Percentiles rank a stretch among this genome's conserved stretches.
Evolutionary conservation across 1,140 invertebrate species (phyloP).

Genomic region (Drosophila suzukii): DNA sequence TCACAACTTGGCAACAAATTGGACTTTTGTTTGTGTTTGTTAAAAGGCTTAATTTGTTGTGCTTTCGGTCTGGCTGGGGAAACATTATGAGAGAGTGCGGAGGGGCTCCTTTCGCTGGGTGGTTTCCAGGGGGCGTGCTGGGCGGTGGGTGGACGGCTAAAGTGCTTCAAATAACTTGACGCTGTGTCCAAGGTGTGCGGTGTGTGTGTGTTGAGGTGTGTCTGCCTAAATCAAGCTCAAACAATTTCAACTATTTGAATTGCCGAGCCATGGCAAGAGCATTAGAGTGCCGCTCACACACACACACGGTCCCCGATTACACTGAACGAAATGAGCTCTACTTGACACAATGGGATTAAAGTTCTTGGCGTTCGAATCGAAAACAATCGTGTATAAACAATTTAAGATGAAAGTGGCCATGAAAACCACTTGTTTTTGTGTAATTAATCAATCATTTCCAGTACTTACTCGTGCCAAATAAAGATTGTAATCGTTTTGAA

Average conservation of each 20-base stretch:
- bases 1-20: slow-evolving; percentile 78
- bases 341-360: too few species aligned
- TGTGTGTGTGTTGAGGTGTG: slow-evolving; percentile 45
- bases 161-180: slow-evolving; percentile 77
- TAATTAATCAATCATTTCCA: neutral
- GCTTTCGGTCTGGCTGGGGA: slow-evolving; percentile 61
- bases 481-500: too few species aligned
- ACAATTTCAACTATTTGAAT: slow-evolving; percentile 82
- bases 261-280: slow-evolving; percentile 60
- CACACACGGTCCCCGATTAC: slow-evolving; percentile 15
- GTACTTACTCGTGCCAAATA: neutral
- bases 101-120: slow-evolving; percentile 1
- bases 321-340: neutral
- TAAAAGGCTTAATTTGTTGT: slow-evolving; percentile 82
- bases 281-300: slow-evolving; percentile 55
- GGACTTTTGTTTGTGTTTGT: slow-evolving; percentile 81
- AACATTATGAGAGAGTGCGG: slow-evolving; percentile 60
- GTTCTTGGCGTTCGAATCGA: neutral
- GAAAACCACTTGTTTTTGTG: too few species aligned
- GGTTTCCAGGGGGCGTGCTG: neutral
- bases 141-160: slow-evolving; percentile 31
- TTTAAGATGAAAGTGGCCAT: neutral
- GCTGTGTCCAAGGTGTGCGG: slow-evolving; percentile 26
- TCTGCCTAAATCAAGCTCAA: slow-evolving; percentile 78
- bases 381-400: neutral